Base-by-base conservation (phyloP, 35 echinoderm and acorn worm genomes). In the Heliocidaris tuberculata region DNA sequence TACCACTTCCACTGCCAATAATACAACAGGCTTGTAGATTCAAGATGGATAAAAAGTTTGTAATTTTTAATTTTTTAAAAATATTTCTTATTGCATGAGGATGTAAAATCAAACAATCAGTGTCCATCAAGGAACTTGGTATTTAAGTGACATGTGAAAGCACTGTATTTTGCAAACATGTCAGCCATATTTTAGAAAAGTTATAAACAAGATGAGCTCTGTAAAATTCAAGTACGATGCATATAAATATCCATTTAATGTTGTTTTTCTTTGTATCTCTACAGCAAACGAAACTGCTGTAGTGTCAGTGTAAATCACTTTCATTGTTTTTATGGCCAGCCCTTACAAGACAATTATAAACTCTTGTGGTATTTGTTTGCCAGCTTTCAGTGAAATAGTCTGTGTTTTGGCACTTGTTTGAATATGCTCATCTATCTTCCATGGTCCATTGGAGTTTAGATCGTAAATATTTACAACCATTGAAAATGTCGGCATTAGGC, bases 291-390 rank as follows among this genome's bases (percentile, higher is more conserved):
- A 78, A 78, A 78, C 65, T 78, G 27, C 65, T 27, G 65, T 4
- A 78, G 21, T 78, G 65, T 78, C 65, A 78, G 65, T 27, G 65
- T 78, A 78, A 78, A 78, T 78, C 65, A 78, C 65, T 78, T n/a
- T 78, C 65, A n/a, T 78, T 19, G 65, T 27, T 19, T n/a, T 78
- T 27, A 78, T 78, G 27, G 27, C 65, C 65, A n/a, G 27, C 2
- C 65, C 65, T 78, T 78, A 56, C 52, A 21, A 78, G 65, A 78
- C 65, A 78, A 78, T 78, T 78, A 5, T 78, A 19, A 78, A 78
- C 21, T 78, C 7, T 21, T 24, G 15, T 56, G 52, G 52, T 56
- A 56, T 78, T 78, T 78, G 65, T n/a, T 78, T 78, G 19, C 27
- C 21, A 78, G 21, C 27, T 78, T 78, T 78, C 65, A 78, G 27